These are phyloP conservation scores for Meiosimyza platycephala DNA, from an alignment of 2,888 invertebrate species.

Conservation along the genomic window DNA sequence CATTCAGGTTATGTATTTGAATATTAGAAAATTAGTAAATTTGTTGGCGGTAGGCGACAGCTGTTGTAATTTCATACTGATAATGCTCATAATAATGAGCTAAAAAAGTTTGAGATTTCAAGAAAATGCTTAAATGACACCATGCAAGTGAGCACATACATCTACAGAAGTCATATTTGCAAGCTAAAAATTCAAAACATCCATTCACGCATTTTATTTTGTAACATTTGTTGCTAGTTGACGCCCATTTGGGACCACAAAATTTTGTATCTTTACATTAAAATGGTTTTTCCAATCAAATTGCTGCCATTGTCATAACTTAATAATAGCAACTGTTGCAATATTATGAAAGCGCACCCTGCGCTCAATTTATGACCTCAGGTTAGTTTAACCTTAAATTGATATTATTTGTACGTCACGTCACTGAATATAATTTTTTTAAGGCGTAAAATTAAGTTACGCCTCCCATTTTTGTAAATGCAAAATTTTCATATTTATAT, in stretches of 20 bases:
- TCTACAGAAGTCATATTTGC: too few relatives aligned
- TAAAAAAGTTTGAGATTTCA: too few relatives aligned
- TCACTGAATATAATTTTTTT: neutral
- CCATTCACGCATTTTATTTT: neutral
- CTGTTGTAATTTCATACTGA: too few relatives aligned
- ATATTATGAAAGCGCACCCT: neutral
- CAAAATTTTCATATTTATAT: slow-evolving; percentile 25
- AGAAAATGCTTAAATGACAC: too few relatives aligned
- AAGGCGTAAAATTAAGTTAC: neutral
- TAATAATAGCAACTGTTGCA: slow-evolving; percentile 9
- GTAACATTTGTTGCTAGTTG: slow-evolving; percentile 2
- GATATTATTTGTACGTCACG: slow-evolving; percentile 21
- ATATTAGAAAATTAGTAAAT: too few relatives aligned
- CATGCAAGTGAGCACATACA: too few relatives aligned
- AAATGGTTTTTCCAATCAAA: slow-evolving; percentile 13
- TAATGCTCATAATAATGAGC: too few relatives aligned
- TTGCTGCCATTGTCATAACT: slow-evolving; percentile 19
- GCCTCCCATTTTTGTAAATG: neutral
- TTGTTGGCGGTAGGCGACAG: too few relatives aligned
- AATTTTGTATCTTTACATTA: neutral
- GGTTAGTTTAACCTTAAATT: slow-evolving; percentile 22
- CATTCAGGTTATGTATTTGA: too few relatives aligned
- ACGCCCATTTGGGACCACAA: neutral
- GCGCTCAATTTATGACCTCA: neutral
- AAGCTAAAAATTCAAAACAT: too few relatives aligned